Evolutionary conservation across 2,888 invertebrate species (phyloP).

Genomic region (Eupithecia subfuscata): DNA sequence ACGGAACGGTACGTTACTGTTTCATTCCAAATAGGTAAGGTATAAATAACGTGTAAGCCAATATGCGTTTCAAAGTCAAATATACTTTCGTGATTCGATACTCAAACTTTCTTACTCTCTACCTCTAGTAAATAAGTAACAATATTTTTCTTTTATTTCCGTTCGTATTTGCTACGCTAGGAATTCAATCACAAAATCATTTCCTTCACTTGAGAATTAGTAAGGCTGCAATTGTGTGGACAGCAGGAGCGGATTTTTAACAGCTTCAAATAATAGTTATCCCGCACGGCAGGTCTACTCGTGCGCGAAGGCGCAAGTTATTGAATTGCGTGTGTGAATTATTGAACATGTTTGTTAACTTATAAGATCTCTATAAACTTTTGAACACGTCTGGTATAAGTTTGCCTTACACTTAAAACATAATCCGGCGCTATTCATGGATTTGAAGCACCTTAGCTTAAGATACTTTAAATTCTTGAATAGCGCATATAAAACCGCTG

Average conservation of each 20-base stretch:
- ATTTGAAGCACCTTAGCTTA: neutral
- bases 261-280: neutral
- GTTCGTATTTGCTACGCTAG: neutral
- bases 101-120: neutral
- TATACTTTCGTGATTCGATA: neutral
- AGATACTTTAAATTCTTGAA: neutral
- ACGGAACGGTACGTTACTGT: too few species aligned
- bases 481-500: neutral
- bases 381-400: neutral
- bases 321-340: too few species aligned
- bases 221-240: neutral
- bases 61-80: too few species aligned
- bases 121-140: neutral
- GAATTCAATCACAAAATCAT: neutral
- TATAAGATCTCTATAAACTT: neutral
- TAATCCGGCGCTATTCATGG: neutral
- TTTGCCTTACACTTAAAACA: neutral
- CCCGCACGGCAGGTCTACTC: neutral
- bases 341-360: neutral
- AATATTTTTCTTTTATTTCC: neutral
- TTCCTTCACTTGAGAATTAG: neutral
- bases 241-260: neutral
- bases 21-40: too few species aligned
- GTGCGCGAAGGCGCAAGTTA: neutral
- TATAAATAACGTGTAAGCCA: too few species aligned